phyloP scores from a whole-genome alignment of 2,113 vertebrate species.

The Dromaius novaehollandiae region DNA sequence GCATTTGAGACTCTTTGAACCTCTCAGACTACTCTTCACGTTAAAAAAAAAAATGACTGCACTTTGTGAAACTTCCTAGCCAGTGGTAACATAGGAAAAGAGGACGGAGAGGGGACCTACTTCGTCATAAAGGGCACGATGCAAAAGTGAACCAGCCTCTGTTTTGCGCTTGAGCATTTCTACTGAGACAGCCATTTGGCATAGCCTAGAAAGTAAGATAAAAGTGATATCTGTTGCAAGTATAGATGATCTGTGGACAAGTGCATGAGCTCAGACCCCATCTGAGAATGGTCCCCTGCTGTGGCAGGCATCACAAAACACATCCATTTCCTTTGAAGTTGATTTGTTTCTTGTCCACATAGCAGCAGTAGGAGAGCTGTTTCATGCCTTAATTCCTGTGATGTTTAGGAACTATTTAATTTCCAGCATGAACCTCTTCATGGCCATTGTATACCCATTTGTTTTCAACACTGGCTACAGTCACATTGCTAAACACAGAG shows the following conservation, averaged over 20 bases:
- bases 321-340: not conserved
- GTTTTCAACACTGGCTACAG: not conserved
- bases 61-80: not conserved
- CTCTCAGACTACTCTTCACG: slow-evolving; percentile 30
- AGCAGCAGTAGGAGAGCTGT: not conserved
- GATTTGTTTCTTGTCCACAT: not conserved
- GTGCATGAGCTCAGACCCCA: not conserved
- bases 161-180: not conserved
- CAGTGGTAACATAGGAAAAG: not conserved
- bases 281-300: not conserved
- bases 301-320: not conserved
- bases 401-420: not conserved
- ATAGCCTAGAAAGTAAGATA: not conserved
- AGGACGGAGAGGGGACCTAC: not conserved
- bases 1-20: slow-evolving; percentile 18
- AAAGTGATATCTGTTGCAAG: not conserved
- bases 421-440: not conserved
- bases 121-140: not conserved
- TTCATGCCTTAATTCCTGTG: not conserved
- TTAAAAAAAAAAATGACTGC: not conserved
- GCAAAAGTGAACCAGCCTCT: not conserved
- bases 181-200: not conserved
- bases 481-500: not conserved
- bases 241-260: not conserved
- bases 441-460: not conserved